phyloP scores from a whole-genome alignment of 2,797 vertebrate species.

The Spea hammondii region DNA sequence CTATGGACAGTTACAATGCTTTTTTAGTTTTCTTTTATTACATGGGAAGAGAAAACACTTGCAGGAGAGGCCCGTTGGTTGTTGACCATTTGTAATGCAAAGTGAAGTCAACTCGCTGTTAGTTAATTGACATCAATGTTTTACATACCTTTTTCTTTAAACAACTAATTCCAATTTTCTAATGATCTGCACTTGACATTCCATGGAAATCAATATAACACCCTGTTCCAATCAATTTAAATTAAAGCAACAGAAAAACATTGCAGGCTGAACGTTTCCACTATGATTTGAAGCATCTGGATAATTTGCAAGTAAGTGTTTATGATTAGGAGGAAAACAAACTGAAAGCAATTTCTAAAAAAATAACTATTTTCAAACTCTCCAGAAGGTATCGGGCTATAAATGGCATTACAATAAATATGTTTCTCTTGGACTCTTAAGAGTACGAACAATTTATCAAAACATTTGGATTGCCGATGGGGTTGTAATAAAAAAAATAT shows the following conservation, averaged over 20 bases:
- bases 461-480: background rate
- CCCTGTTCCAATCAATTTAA: background rate
- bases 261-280: background rate
- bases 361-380: background rate
- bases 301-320: conserved; percentile 8
- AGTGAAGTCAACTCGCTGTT: too few species aligned
- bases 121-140: too few species aligned
- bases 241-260: background rate
- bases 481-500: background rate
- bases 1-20: too few species aligned
- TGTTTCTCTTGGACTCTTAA: background rate
- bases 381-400: background rate
- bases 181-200: background rate
- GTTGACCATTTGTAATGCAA: too few species aligned
- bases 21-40: too few species aligned
- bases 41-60: too few species aligned
- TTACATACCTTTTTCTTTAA: too few species aligned
- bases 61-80: too few species aligned
- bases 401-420: conserved; percentile 4
- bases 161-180: too few species aligned
- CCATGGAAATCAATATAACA: background rate
- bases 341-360: background rate
- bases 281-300: background rate
- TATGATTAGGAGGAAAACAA: background rate
- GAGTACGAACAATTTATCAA: conserved; percentile 5